Evolutionary conservation across 2,113 vertebrate species (phyloP).

Genomic region (Xenopus laevis): DNA sequence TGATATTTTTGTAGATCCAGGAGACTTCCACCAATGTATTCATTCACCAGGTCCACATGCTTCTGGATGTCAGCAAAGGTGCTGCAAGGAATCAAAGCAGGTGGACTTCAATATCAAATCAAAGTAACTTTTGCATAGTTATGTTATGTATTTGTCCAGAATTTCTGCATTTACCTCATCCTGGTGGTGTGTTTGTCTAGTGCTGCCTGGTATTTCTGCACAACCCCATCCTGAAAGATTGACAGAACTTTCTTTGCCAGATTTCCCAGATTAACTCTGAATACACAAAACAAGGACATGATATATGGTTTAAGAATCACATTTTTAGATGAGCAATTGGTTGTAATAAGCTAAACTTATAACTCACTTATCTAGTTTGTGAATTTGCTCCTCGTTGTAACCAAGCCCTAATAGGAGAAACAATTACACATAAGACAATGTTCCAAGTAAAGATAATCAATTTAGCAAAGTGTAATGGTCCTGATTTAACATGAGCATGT

Average conservation of each 20-base stretch:
- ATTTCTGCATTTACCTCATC: constrained; percentile 55
- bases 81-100: constrained; percentile 55
- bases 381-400: constrained; percentile 92
- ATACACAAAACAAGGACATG: background rate
- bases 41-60: constrained; percentile 68
- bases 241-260: constrained; percentile 80
- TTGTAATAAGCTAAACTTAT: too few species aligned
- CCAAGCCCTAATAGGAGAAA: constrained; percentile 68
- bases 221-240: constrained; percentile 75
- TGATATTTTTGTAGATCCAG: constrained; percentile 59
- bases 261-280: constrained; percentile 79
- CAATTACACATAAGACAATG: background rate
- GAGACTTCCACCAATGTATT: constrained; percentile 62
- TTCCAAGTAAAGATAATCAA: too few species aligned
- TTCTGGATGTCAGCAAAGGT: constrained; percentile 69
- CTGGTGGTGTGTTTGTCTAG: constrained; percentile 55
- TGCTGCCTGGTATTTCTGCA: constrained; percentile 72
- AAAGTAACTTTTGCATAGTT: too few species aligned
- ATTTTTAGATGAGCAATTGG: background rate
- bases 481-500: too few species aligned
- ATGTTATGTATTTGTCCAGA: too few species aligned
- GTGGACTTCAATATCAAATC: too few species aligned
- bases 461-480: too few species aligned
- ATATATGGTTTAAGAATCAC: too few species aligned
- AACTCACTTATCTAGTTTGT: constrained; percentile 97